These are phyloP conservation scores for Numida meleagris DNA, from an alignment of 2,113 vertebrate species.

Conservation along the genomic window DNA sequence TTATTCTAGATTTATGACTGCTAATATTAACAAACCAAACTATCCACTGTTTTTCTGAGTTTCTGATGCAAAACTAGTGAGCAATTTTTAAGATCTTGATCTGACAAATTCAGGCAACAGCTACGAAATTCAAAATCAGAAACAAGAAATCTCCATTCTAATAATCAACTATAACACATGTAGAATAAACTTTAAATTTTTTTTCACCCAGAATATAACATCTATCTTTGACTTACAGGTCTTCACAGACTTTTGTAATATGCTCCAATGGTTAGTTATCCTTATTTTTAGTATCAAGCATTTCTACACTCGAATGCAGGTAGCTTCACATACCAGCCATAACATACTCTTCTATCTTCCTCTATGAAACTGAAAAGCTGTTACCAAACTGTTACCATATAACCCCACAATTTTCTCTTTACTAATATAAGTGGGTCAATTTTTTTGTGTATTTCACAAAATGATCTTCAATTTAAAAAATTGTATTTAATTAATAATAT, in stretches of 20 bases:
- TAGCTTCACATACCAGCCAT: background rate
- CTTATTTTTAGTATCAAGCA: background rate
- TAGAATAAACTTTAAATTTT: background rate
- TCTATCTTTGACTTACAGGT: background rate
- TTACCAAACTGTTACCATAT: background rate
- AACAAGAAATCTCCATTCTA: background rate
- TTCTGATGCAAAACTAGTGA: background rate
- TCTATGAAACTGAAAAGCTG: background rate
- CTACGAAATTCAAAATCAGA: background rate
- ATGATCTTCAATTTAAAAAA: background rate
- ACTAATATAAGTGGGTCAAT: rapidly evolving
- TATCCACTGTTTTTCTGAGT: background rate
- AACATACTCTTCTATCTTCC: background rate
- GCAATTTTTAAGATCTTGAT: background rate
- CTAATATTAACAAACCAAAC: background rate
- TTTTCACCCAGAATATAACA: background rate
- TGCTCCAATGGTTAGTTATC: background rate
- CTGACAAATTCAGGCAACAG: background rate
- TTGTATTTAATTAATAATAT: too few species aligned
- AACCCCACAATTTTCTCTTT: background rate
- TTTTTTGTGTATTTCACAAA: background rate
- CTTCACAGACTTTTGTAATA: background rate
- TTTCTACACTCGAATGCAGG: background rate
- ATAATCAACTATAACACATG: background rate
- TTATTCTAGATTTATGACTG: background rate